Conservation (phyloP, 2,888 invertebrate genomes). For the Tryphoninae sp. region DNA sequence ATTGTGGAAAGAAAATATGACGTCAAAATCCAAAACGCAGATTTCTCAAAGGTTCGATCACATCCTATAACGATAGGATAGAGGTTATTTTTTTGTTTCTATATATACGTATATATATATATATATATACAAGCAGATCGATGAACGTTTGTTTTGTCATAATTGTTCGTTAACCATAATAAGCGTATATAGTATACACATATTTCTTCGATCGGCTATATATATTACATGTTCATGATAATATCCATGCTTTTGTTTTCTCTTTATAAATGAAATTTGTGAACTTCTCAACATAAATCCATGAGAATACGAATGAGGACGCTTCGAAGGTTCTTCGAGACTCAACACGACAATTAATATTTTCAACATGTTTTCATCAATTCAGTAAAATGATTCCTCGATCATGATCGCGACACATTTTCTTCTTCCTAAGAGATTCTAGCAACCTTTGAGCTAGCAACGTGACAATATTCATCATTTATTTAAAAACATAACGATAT, state of each 20-base stretch:
- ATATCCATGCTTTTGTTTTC: constrained; percentile 1
- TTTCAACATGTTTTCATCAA: constrained; percentile 21
- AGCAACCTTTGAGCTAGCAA: constrained; percentile 54
- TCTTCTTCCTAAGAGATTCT: constrained; percentile 54
- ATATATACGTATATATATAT: constrained; percentile 48
- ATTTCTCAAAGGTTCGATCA: constrained; percentile 28
- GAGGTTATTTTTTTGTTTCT: constrained; percentile 37
- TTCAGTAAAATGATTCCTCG: constrained; percentile 4
- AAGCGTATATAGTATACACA: constrained; percentile 57
- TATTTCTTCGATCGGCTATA: constrained; percentile 48
- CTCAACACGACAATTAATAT: constrained; percentile 17
- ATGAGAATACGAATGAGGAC: constrained; percentile 39
- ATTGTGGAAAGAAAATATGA: constrained; percentile 44
- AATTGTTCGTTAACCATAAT: constrained; percentile 56
- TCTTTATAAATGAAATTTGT: constrained; percentile 26
- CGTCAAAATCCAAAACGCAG: constrained; percentile 9
- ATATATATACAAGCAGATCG: constrained; percentile 56
- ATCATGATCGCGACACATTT: constrained; percentile 20
- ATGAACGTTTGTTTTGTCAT: constrained; percentile 53
- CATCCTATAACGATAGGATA: constrained; percentile 12
- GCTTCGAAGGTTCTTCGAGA: constrained; percentile 17
- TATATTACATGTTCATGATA: background rate
- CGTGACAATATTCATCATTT: constrained; percentile 55
- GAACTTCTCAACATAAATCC: constrained; percentile 42
- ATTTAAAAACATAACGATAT: constrained; percentile 57